Evolutionary conservation across 2,797 vertebrate species (phyloP).

Genomic region (Mus caroli): DNA sequence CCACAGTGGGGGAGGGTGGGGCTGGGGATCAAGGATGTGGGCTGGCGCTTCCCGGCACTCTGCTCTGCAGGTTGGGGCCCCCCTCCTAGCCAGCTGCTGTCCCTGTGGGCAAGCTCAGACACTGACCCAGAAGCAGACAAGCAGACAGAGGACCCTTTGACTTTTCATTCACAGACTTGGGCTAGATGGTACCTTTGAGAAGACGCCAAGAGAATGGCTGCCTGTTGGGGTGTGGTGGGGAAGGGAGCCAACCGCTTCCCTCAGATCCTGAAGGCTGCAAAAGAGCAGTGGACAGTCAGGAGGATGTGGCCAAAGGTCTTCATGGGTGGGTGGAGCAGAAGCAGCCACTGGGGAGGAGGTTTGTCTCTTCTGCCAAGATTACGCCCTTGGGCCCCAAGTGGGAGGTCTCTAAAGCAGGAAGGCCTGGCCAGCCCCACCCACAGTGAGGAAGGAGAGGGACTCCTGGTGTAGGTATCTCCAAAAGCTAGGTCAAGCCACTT

Average conservation of each 20-base stretch:
- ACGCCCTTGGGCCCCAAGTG: constrained; percentile 77
- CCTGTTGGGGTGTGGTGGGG: constrained; percentile 75
- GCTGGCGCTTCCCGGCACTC: constrained; percentile 81
- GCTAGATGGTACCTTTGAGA: constrained; percentile 75
- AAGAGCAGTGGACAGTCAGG: constrained; percentile 67
- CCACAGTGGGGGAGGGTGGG: constrained; percentile 76
- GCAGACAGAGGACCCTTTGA: constrained; percentile 73
- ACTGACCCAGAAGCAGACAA: constrained; percentile 79
- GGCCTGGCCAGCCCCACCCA: constrained; percentile 53
- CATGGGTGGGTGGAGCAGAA: constrained; percentile 79
- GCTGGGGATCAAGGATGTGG: constrained; percentile 84
- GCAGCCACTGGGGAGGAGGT: constrained; percentile 70
- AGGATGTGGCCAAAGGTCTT: constrained; percentile 81
- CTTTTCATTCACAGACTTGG: constrained; percentile 54
- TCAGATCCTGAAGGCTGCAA: constrained; percentile 69
- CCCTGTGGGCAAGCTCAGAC: constrained; percentile 76
- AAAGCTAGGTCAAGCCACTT: neutral
- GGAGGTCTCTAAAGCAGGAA: constrained; percentile 71
- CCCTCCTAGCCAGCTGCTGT: constrained; percentile 68
- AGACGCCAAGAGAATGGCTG: constrained; percentile 75
- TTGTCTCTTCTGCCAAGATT: constrained; percentile 76
- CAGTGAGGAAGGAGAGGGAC: neutral
- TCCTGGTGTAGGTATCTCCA: constrained; percentile 33
- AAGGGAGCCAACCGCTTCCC: constrained; percentile 79
- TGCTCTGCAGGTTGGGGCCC: constrained; percentile 81